Conservation (phyloP, 2,797 vertebrate species). For the Falco novaeseelandiae region DNA sequence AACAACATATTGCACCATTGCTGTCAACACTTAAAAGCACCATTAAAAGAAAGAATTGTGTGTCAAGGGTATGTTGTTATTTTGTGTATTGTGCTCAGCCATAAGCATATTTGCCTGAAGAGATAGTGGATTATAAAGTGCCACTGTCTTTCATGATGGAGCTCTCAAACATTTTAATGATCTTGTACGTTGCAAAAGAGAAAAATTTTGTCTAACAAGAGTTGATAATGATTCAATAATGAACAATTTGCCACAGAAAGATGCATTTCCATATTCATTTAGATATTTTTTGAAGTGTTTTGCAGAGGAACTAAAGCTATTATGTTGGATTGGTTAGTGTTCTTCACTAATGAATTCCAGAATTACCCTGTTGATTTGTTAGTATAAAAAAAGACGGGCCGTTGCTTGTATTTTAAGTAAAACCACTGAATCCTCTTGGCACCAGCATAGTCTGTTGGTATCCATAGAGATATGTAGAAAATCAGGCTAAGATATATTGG, state of each 20-base stretch:
- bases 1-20: slow-evolving; percentile 70
- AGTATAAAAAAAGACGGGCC: slow-evolving; percentile 52
- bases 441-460: slow-evolving; percentile 50
- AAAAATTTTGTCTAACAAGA: slow-evolving; percentile 78
- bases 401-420: slow-evolving; percentile 70
- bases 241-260: slow-evolving; percentile 78
- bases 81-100: slow-evolving; percentile 75
- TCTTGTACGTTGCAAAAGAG: slow-evolving; percentile 77
- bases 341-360: slow-evolving; percentile 77
- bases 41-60: slow-evolving; percentile 72
- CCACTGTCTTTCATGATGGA: slow-evolving; percentile 77
- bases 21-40: slow-evolving; percentile 71
- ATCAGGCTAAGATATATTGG: slow-evolving; percentile 61
- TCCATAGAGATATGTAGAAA: slow-evolving; percentile 59
- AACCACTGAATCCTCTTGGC: slow-evolving; percentile 58
- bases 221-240: slow-evolving; percentile 80
- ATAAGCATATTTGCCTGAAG: slow-evolving; percentile 80
- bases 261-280: slow-evolving; percentile 80
- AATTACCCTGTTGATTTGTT: slow-evolving; percentile 79
- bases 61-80: slow-evolving; percentile 74
- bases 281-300: slow-evolving; percentile 80
- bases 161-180: slow-evolving; percentile 80
- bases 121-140: slow-evolving; percentile 78
- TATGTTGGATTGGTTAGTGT: slow-evolving; percentile 72
- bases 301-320: slow-evolving; percentile 77